These are phyloP conservation scores for Nomada ferruginata DNA, from an alignment of 2,888 invertebrate species.

Conservation along the genomic window DNA sequence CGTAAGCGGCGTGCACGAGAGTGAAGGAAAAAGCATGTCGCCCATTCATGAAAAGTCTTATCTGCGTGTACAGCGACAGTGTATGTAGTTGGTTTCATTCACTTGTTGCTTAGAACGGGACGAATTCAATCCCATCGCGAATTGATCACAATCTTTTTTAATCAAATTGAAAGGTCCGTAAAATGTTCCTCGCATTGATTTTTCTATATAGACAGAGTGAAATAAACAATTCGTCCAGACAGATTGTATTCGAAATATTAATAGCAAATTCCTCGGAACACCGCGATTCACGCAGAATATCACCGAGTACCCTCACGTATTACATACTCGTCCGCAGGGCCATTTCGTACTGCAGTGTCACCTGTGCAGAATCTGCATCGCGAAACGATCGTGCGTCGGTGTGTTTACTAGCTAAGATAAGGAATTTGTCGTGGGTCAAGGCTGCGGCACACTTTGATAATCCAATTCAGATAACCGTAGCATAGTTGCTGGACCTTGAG, in stretches of 20 bases:
- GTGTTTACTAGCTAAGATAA: slow-evolving; percentile 60
- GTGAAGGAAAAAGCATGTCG: not conserved
- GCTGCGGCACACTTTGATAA: slow-evolving; percentile 67
- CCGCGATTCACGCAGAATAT: no score
- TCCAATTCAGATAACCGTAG: slow-evolving; percentile 72
- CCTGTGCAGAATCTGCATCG: slow-evolving; percentile 30
- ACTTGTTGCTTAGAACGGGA: not conserved
- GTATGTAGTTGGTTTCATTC: slow-evolving; percentile 10
- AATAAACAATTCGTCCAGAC: no score
- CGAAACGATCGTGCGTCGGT: slow-evolving; percentile 23
- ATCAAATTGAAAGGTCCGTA: not conserved
- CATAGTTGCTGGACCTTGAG: slow-evolving; percentile 56
- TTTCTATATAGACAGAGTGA: no score
- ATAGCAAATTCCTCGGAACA: no score
- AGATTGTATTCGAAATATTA: no score
- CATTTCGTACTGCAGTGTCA: not conserved
- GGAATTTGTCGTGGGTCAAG: slow-evolving; percentile 72
- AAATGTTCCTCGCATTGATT: no score
- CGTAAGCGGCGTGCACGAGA: slow-evolving; percentile 18
- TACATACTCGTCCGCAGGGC: no score
- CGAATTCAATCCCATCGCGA: not conserved
- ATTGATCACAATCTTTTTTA: not conserved
- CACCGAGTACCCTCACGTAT: no score
- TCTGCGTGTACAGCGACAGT: slow-evolving; percentile 5
- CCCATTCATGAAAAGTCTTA: slow-evolving; percentile 36